Percentiles rank a stretch among this genome's conserved stretches.
phyloP scores from a whole-genome alignment of 2,888 invertebrate genomes.

The Eremobia ochroleuca region DNA sequence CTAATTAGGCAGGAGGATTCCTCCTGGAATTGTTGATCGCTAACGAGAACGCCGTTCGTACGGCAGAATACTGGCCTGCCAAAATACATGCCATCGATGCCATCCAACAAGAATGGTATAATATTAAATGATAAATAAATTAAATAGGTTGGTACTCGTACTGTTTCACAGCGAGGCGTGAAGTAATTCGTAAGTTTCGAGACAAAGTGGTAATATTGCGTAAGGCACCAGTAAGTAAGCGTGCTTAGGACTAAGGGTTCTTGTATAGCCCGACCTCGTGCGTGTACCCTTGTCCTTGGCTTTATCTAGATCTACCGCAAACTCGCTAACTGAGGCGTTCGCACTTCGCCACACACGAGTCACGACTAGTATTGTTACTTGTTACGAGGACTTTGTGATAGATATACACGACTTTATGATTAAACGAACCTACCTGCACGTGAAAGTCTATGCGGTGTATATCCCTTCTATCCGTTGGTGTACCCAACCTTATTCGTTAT shows the following conservation, averaged over 20 bases:
- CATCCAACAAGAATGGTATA: neutral
- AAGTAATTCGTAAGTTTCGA: slow-evolving; percentile 17
- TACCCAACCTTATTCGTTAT: too few species aligned
- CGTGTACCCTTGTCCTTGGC: slow-evolving; percentile 45
- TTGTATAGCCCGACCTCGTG: slow-evolving; percentile 27
- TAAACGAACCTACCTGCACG: too few species aligned
- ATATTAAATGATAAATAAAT: neutral
- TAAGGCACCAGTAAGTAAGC: neutral
- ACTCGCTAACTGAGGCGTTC: slow-evolving; percentile 1
- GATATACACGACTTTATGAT: too few species aligned
- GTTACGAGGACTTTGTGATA: neutral
- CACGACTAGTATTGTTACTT: neutral
- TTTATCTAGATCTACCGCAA: slow-evolving; percentile 43
- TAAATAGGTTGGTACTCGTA: neutral
- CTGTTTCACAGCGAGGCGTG: neutral
- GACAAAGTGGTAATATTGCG: slow-evolving; percentile 23
- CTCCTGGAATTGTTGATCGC: neutral
- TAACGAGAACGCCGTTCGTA: neutral
- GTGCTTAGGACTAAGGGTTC: slow-evolving; percentile 18
- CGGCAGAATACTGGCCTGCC: neutral
- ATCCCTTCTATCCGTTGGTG: too few species aligned
- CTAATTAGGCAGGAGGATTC: too few species aligned
- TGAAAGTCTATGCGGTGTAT: too few species aligned
- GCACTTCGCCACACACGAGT: neutral
- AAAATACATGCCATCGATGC: neutral